Percentiles rank a stretch among this genome's conserved stretches.
phyloP scores from a whole-genome alignment of 35 echinoderm and acorn worm genomes.

The Patiria miniata region DNA sequence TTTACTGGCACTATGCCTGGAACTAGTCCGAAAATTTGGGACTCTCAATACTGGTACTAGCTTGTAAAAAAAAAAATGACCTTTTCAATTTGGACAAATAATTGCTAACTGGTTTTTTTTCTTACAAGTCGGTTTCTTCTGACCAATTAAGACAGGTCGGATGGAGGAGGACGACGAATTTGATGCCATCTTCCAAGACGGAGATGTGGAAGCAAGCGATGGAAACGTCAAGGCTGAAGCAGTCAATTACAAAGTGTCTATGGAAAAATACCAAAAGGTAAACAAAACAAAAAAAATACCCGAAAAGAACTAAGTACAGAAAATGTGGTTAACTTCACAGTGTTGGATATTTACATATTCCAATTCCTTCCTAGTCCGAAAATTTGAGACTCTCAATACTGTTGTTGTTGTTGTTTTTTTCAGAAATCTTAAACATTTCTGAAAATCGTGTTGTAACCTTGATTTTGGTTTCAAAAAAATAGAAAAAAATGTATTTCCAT shows the following conservation, averaged over 20 bases:
- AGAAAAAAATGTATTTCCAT: neutral
- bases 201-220: slow-evolving; percentile 10
- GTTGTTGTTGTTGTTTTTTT: neutral
- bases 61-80: no score
- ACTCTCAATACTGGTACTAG: no score
- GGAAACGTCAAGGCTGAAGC: slow-evolving; percentile 46
- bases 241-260: slow-evolving; percentile 84
- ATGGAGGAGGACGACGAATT: slow-evolving; percentile 75
- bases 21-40: no score
- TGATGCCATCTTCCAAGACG: slow-evolving; percentile 59
- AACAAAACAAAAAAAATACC: neutral
- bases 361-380: no score
- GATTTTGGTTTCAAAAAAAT: no score
- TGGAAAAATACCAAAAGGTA: slow-evolving; percentile 79
- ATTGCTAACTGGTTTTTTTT: no score
- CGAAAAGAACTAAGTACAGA: neutral
- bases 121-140: no score
- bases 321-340: neutral
- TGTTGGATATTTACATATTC: neutral
- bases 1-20: no score
- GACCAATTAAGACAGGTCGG: neutral
- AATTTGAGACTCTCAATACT: neutral
- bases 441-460: neutral
- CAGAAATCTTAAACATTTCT: no score
- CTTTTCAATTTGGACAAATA: no score